Evolutionary conservation across 1,140 invertebrate genomes (phyloP).

Genomic region (Steinernema khuongi): DNA sequence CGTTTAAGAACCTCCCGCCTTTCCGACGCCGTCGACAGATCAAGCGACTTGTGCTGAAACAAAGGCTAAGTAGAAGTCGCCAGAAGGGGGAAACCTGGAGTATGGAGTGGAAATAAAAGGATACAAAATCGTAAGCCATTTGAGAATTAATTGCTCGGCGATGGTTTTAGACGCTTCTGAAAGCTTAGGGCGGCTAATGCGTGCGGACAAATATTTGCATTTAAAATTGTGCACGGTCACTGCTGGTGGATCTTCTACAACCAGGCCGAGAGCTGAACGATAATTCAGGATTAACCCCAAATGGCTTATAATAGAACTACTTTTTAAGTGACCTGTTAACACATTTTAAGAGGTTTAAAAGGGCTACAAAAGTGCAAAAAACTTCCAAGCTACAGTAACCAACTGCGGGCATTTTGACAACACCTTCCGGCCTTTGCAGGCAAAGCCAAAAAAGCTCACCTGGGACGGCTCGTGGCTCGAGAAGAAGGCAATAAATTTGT

Average conservation of each 20-base stretch:
- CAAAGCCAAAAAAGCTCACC: not conserved
- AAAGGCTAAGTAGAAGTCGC: not conserved
- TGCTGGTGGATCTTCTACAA: not conserved
- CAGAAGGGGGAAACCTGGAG: not conserved
- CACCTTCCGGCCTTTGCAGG: too few species aligned
- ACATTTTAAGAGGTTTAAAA: too few species aligned
- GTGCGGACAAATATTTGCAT: conserved; percentile 5
- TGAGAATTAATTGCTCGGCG: too few species aligned
- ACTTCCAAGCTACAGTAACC: too few species aligned
- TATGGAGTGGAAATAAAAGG: not conserved
- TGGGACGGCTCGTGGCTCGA: conserved; percentile 2
- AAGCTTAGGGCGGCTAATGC: not conserved
- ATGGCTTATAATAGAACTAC: too few species aligned
- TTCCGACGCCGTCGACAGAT: conserved; percentile 1
- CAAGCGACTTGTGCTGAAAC: conserved; percentile 2
- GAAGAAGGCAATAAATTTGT: conserved; percentile 11
- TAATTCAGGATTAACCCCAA: conserved; percentile 6
- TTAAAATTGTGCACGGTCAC: not conserved
- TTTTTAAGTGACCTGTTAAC: too few species aligned
- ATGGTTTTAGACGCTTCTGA: too few species aligned
- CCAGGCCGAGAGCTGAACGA: not conserved
- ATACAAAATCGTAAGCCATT: not conserved
- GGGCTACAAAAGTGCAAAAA: too few species aligned
- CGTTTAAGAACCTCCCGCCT: not conserved
- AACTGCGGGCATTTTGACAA: too few species aligned